Evolutionary conservation across 2,888 invertebrate species (phyloP).

Genomic region (Zele albiditarsus): DNA sequence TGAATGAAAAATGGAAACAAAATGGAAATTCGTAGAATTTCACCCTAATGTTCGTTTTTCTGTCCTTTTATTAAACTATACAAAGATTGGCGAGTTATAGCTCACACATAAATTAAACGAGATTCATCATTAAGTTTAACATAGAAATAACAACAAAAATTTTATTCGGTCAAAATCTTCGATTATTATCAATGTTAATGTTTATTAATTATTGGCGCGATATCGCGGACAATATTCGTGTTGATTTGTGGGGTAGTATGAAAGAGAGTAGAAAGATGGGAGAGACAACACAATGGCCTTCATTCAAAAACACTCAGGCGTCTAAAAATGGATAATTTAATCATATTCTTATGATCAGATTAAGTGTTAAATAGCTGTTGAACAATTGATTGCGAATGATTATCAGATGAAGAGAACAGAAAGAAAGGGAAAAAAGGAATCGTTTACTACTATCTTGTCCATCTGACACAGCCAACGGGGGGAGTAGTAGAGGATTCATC

Average conservation of each 20-base stretch:
- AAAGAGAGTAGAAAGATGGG: neutral
- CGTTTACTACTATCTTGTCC: neutral
- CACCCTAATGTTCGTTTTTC: too few relatives aligned
- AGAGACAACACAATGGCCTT: slow-evolving; percentile 3
- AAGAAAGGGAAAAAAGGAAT: neutral
- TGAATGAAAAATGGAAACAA: too few relatives aligned
- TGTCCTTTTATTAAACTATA: too few relatives aligned
- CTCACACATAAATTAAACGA: neutral
- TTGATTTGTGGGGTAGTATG: neutral
- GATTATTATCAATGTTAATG: neutral
- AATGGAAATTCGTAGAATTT: too few relatives aligned
- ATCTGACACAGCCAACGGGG: neutral
- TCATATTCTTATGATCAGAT: neutral
- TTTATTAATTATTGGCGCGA: neutral
- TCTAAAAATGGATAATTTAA: neutral
- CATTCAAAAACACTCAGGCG: neutral
- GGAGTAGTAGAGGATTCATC: slow-evolving; percentile 11
- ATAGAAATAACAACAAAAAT: neutral
- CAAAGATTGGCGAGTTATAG: neutral
- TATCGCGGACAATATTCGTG: neutral
- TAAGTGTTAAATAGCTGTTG: slow-evolving; percentile 16
- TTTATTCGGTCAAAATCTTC: neutral
- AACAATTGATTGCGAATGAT: slow-evolving; percentile 15
- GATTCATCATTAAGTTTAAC: neutral
- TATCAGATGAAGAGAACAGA: neutral